phyloP scores from a whole-genome alignment of 1,140 invertebrate genomes.

The Drosophila watanabei region DNA sequence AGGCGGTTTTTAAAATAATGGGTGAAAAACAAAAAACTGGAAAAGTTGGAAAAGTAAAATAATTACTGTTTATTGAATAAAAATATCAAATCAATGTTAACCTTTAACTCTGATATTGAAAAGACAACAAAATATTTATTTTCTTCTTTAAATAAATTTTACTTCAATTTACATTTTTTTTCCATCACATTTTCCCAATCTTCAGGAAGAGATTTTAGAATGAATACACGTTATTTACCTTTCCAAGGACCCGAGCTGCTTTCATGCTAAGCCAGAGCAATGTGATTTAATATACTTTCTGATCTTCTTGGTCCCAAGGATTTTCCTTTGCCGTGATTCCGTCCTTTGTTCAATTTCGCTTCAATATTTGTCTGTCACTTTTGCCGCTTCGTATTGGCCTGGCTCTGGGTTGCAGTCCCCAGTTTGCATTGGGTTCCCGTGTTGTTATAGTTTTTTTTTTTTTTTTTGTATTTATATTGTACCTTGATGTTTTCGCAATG shows the following conservation, averaged over 20 bases:
- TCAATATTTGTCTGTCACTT: slow-evolving; percentile 46
- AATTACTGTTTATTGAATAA: neutral
- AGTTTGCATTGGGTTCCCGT: slow-evolving; percentile 11
- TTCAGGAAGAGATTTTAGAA: neutral
- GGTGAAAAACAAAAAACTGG: neutral
- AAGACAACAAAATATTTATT: neutral
- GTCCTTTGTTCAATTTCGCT: slow-evolving; percentile 36
- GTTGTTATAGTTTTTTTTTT: slow-evolving; percentile 26
- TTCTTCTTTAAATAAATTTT: neutral
- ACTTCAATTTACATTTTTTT: neutral
- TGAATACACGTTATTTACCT: neutral
- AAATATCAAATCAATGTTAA: neutral
- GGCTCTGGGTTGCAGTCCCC: neutral
- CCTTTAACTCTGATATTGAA: neutral
- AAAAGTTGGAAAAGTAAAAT: neutral
- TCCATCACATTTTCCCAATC: neutral
- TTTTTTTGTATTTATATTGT: slow-evolving; percentile 15
- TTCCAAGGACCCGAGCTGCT: neutral
- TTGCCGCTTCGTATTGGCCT: slow-evolving; percentile 48
- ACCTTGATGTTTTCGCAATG: slow-evolving; percentile 27
- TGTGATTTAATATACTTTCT: slow-evolving; percentile 22
- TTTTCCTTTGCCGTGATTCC: slow-evolving; percentile 2
- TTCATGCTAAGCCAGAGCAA: neutral
- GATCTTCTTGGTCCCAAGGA: neutral
- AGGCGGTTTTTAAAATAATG: too few species aligned